Conservation (phyloP, 92 coral and sea anemone species). For the Palythoa heliodiscus region DNA sequence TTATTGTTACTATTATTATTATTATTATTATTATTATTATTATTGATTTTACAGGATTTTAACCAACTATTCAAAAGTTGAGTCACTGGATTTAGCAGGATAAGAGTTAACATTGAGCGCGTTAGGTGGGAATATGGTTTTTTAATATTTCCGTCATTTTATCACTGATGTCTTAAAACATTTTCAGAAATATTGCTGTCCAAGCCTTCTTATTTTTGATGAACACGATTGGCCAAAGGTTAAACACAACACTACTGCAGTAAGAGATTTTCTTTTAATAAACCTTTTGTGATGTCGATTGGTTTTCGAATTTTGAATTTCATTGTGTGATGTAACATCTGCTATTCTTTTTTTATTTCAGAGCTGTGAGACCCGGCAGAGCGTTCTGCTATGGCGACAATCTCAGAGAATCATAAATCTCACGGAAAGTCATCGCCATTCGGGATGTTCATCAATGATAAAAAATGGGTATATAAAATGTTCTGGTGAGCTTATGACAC, state of each 20-base stretch:
- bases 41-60: too few species aligned
- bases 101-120: background rate
- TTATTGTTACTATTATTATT: too few species aligned
- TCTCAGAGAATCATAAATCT: slow-evolving; percentile 30
- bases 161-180: background rate
- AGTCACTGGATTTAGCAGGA: too few species aligned
- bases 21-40: too few species aligned
- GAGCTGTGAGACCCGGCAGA: slow-evolving; percentile 29
- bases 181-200: slow-evolving; percentile 32
- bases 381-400: background rate
- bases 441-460: slow-evolving; percentile 12
- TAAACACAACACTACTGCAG: slow-evolving; percentile 30
- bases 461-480: background rate
- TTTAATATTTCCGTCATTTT: background rate
- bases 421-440: background rate
- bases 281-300: background rate
- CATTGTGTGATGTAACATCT: too few species aligned
- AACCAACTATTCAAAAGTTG: too few species aligned
- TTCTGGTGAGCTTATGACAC: background rate
- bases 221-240: slow-evolving; percentile 24
- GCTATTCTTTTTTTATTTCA: background rate
- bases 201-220: slow-evolving; percentile 20
- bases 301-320: background rate
- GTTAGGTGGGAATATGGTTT: background rate
- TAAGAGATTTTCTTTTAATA: background rate